Percentiles rank a stretch among this genome's conserved stretches.
These are phyloP conservation scores for Anoplolepis gracilipes DNA, from an alignment of 1,140 invertebrate species.

Conservation along the genomic window DNA sequence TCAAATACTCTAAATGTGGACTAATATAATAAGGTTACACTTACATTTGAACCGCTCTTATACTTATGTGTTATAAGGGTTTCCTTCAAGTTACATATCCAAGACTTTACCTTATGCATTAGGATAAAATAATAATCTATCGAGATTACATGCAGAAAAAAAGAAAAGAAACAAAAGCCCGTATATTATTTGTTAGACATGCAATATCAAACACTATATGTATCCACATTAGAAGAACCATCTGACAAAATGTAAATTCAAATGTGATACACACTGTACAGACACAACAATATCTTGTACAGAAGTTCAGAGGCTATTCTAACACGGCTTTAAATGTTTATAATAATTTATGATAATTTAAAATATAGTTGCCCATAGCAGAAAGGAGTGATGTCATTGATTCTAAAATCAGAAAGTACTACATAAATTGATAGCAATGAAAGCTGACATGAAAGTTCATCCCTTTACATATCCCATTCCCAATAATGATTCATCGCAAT, in stretches of 20 bases:
- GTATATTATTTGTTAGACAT: slow-evolving; percentile 64
- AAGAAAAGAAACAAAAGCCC: slow-evolving; percentile 20
- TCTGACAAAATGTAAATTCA: slow-evolving; percentile 51
- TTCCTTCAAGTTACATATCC: neutral
- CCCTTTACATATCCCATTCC: neutral
- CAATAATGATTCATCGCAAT: neutral
- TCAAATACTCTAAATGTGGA: neutral
- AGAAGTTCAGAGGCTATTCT: slow-evolving; percentile 13
- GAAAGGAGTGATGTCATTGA: neutral
- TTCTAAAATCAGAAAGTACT: neutral
- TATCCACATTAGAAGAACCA: slow-evolving; percentile 40
- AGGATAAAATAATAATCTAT: slow-evolving; percentile 52
- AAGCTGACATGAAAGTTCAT: neutral
- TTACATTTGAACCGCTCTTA: neutral
- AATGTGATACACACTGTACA: slow-evolving; percentile 46
- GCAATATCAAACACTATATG: slow-evolving; percentile 62
- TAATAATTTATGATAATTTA: neutral
- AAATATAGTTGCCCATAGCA: neutral
- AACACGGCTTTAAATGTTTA: neutral
- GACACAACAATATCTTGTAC: slow-evolving; percentile 39
- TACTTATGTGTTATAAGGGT: neutral
- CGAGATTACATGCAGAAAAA: slow-evolving; percentile 63
- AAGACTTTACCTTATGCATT: slow-evolving; percentile 67
- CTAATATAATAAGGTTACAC: slow-evolving; percentile 6
- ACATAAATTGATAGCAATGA: slow-evolving; percentile 6